Conservation (phyloP, 2,797 vertebrate genomes). For the Aphelocoma californica region DNA sequence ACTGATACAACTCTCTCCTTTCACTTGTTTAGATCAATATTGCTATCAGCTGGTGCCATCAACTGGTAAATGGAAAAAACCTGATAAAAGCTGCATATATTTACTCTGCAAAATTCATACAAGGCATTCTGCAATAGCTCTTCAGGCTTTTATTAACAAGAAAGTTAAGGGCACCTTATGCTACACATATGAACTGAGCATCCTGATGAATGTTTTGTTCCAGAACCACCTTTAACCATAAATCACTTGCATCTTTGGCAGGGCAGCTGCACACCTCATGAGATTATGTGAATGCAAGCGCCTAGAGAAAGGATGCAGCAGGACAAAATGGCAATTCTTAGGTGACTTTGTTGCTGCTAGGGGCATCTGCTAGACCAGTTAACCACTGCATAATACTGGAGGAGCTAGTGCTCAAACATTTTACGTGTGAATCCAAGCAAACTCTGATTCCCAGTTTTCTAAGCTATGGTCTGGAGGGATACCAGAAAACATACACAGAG, state of each 20-base stretch:
- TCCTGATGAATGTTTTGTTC: neutral
- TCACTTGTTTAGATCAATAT: neutral
- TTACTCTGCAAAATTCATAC: neutral
- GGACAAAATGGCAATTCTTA: neutral
- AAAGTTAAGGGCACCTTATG: neutral
- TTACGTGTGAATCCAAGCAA: neutral
- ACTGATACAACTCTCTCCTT: neutral
- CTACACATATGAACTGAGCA: neutral
- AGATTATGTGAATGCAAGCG: neutral
- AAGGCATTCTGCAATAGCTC: neutral
- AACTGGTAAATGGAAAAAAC: neutral
- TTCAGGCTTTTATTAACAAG: neutral
- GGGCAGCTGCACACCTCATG: neutral
- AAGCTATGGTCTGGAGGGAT: neutral
- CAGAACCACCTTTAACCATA: neutral
- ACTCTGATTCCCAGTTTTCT: neutral
- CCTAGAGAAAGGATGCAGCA: neutral
- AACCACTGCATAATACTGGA: neutral
- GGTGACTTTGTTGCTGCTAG: neutral
- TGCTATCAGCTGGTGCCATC: conserved; percentile 15
- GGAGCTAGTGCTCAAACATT: accelerated
- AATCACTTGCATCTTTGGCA: neutral
- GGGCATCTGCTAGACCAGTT: neutral
- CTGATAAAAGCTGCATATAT: neutral
- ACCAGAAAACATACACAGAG: neutral